A percentile compares a stretch with the other conserved stretches of the same genome.
Conservation (phyloP, 2,888 invertebrate species). For the Lomographa bimaculata region DNA sequence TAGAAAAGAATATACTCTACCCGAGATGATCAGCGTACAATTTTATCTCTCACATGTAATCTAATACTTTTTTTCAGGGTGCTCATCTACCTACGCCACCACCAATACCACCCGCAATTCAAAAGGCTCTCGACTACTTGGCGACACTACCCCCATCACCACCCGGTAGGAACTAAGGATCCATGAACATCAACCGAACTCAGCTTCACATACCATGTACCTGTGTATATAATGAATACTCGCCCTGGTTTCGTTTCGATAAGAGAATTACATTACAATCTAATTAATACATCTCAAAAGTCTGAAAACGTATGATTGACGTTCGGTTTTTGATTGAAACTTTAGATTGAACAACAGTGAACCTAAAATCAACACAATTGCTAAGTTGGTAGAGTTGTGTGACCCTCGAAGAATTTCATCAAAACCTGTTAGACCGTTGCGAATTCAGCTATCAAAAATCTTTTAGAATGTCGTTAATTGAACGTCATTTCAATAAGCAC, state of each 20-base stretch:
- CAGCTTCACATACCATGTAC: slow-evolving; percentile 34
- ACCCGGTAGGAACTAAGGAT: slow-evolving; percentile 49
- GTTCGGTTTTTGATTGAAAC: no score
- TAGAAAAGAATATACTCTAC: no score
- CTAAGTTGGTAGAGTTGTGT: no score
- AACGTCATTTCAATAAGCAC: not conserved
- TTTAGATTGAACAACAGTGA: no score
- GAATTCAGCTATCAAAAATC: slow-evolving; percentile 21
- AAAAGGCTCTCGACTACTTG: slow-evolving; percentile 88
- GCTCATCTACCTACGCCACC: slow-evolving; percentile 90
- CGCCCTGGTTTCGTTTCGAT: slow-evolving; percentile 49
- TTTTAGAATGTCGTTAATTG: slow-evolving; percentile 20
- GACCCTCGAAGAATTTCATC: slow-evolving; percentile 27
- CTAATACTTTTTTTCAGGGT: slow-evolving; percentile 70
- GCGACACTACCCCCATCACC: slow-evolving; percentile 85
- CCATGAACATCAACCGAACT: not conserved
- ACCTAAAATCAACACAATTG: no score
- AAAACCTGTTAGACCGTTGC: slow-evolving; percentile 18
- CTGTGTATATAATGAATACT: slow-evolving; percentile 45
- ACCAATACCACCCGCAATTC: slow-evolving; percentile 90
- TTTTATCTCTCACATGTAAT: no score
- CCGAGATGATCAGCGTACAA: no score
- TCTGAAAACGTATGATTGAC: slow-evolving; percentile 3
- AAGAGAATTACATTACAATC: slow-evolving; percentile 39
- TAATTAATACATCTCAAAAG: slow-evolving; percentile 1